Percentiles rank a stretch among this genome's conserved stretches.
phyloP scores from a whole-genome alignment of 2,797 vertebrate genomes.

The Sebastes cheni region DNA sequence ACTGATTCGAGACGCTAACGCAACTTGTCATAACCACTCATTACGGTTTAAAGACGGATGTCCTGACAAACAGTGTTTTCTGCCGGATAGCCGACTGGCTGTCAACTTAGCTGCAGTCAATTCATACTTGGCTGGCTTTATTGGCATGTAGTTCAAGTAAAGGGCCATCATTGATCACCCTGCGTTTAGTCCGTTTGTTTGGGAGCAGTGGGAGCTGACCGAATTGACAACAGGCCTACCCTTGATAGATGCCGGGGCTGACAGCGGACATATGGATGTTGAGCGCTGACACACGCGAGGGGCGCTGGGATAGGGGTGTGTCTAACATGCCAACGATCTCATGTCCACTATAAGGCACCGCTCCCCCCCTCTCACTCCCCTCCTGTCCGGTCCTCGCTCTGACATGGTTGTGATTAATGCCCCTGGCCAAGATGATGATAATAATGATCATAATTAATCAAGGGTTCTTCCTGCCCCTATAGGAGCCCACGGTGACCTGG shows the following conservation, averaged over 20 bases:
- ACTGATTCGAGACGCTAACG: slow-evolving; percentile 47
- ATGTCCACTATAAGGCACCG: slow-evolving; percentile 35
- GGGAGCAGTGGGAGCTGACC: slow-evolving; percentile 33
- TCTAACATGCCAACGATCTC: slow-evolving; percentile 58
- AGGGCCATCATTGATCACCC: slow-evolving; percentile 69
- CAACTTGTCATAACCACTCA: slow-evolving; percentile 65
- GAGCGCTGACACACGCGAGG: slow-evolving; percentile 46
- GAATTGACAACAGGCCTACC: slow-evolving; percentile 55
- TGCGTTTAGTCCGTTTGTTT: slow-evolving; percentile 53
- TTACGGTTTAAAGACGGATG: slow-evolving; percentile 66
- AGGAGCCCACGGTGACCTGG: slow-evolving; percentile 82
- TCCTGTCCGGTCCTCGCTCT: slow-evolving; percentile 60
- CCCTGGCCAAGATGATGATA: slow-evolving; percentile 78
- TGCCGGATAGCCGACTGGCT: slow-evolving; percentile 53
- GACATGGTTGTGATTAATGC: slow-evolving; percentile 81
- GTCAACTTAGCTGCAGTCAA: slow-evolving; percentile 71
- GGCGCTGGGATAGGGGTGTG: slow-evolving; percentile 42
- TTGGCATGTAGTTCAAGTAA: slow-evolving; percentile 71
- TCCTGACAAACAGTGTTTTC: slow-evolving; percentile 66
- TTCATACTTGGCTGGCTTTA: slow-evolving; percentile 73
- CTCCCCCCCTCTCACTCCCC: neutral
- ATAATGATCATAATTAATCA: slow-evolving; percentile 88
- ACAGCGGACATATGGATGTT: slow-evolving; percentile 66
- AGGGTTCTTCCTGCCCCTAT: slow-evolving; percentile 81
- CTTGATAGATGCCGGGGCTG: slow-evolving; percentile 62